These are phyloP conservation scores for Myopa tessellatipennis DNA, from an alignment of 2,888 invertebrate species.

Conservation along the genomic window DNA sequence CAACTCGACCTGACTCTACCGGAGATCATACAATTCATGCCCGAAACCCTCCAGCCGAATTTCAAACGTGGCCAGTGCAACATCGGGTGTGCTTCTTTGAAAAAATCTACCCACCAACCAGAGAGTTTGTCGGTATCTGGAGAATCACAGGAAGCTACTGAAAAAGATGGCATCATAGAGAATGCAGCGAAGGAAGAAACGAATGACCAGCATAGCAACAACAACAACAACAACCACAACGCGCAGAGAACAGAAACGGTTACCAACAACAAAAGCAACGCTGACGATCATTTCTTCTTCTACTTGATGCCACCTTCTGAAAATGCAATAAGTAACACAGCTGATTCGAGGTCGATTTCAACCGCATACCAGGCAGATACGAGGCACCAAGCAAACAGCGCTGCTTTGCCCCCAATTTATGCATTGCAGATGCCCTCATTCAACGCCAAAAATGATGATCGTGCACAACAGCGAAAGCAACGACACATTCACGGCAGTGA, in stretches of 20 bases:
- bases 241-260: background rate
- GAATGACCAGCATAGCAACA: background rate
- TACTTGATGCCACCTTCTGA: too few relatives aligned
- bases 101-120: background rate
- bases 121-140: background rate
- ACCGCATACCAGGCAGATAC: too few relatives aligned
- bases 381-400: too few relatives aligned
- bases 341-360: too few relatives aligned
- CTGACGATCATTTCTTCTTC: too few relatives aligned
- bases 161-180: background rate
- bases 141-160: background rate
- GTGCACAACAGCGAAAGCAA: constrained; percentile 28
- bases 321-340: too few relatives aligned
- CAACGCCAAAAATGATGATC: too few relatives aligned
- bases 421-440: too few relatives aligned
- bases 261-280: background rate
- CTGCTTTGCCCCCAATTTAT: too few relatives aligned
- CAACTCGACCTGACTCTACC: constrained; percentile 61
- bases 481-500: background rate
- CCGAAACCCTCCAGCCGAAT: constrained; percentile 60
- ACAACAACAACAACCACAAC: background rate
- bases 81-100: constrained; percentile 51
- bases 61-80: constrained; percentile 62
- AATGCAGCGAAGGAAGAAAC: background rate
- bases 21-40: constrained; percentile 66